phyloP scores from a whole-genome alignment of 2,888 invertebrate species.

The Isoperla grammatica region DNA sequence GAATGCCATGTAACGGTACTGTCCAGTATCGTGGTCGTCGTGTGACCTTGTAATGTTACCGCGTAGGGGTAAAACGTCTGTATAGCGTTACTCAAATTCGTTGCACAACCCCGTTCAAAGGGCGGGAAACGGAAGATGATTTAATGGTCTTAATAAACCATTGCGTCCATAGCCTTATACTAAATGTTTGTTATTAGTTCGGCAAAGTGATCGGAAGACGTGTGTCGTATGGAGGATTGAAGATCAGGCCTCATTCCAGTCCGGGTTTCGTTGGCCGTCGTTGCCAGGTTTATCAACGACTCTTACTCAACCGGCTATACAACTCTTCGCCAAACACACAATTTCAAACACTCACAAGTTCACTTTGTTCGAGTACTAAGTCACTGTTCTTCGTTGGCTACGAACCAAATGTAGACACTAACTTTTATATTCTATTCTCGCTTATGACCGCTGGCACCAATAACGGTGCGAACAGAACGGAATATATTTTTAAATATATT shows the following conservation, averaged over 20 bases:
- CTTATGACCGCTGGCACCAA: background rate
- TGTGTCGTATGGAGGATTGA: conserved; percentile 68
- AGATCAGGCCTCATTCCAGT: conserved; percentile 68
- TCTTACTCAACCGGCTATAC: background rate
- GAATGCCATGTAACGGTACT: conserved; percentile 16
- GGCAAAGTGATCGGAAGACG: conserved; percentile 72
- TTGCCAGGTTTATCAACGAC: conserved; percentile 23
- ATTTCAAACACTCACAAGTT: too few species aligned
- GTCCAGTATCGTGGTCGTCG: background rate
- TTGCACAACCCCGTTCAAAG: conserved; percentile 2
- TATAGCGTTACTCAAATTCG: background rate
- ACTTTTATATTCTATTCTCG: background rate
- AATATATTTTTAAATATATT: too few species aligned
- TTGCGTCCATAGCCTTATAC: conserved; percentile 20
- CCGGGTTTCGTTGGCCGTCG: conserved; percentile 15
- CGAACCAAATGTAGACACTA: conserved; percentile 3
- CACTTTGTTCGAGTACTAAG: too few species aligned
- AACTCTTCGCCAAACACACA: too few species aligned
- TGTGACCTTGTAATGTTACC: background rate
- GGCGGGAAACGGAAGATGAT: background rate
- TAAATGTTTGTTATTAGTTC: conserved; percentile 43
- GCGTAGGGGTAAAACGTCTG: too few species aligned
- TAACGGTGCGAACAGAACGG: background rate
- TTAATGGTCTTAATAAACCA: conserved; percentile 6
- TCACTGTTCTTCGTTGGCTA: too few species aligned